Evolutionary conservation across 2,113 vertebrate species (phyloP).

Genomic region (Psephotus haematonotus): DNA sequence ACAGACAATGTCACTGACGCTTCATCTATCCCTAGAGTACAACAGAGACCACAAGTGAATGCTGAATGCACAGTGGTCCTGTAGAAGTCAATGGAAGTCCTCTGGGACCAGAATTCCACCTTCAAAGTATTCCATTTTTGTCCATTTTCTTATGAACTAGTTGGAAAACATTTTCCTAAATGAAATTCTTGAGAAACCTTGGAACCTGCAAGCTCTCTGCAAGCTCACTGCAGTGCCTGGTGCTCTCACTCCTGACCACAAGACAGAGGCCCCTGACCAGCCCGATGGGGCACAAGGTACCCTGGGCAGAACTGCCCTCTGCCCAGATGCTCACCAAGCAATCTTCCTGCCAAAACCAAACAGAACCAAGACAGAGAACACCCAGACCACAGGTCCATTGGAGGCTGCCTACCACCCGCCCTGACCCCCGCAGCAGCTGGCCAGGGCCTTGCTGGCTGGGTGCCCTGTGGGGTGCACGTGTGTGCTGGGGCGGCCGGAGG

Average conservation of each 20-base stretch:
- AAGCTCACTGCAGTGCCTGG: neutral
- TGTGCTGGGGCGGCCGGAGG: neutral
- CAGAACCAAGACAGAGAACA: neutral
- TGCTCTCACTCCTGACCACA: neutral
- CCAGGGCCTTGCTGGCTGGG: too few relatives aligned
- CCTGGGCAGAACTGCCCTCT: rapidly evolving
- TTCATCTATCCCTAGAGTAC: neutral
- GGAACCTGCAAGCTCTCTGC: neutral
- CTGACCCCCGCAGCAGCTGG: neutral
- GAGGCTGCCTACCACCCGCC: neutral
- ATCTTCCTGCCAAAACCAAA: neutral
- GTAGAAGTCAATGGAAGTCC: neutral
- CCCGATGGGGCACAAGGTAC: rapidly evolving
- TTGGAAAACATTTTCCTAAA: neutral
- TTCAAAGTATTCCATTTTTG: neutral
- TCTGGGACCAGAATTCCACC: neutral
- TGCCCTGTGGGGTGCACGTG: neutral
- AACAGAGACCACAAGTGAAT: neutral
- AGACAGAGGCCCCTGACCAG: neutral
- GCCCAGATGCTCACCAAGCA: neutral
- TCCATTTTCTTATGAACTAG: rapidly evolving
- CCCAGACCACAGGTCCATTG: neutral
- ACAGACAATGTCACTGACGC: neutral
- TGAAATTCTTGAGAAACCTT: neutral
- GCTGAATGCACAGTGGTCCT: neutral